Evolutionary conservation across 2,797 vertebrate genomes (phyloP), one percentile per base, ranked within the genome.

Genomic region (Chelidonichthys spinosus): DNA sequence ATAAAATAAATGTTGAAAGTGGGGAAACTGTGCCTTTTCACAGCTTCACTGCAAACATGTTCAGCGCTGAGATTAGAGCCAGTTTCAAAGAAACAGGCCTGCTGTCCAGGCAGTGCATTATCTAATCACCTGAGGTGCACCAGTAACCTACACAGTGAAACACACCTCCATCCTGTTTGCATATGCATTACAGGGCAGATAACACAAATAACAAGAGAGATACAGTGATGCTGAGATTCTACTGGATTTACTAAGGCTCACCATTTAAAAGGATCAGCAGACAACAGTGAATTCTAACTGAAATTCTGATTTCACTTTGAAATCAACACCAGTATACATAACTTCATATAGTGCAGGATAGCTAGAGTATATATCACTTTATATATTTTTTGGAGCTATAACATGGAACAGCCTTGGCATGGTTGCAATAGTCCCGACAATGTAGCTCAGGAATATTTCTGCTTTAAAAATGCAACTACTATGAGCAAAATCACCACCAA

Each of bases 401-500:
- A 8, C 15, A 59, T 9, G 36, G 4, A 63, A 8, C 2, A 32
- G 33, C 8, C 47, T 32, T 14, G 52, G 42, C 54, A 55, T 39
- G 37, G 13, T 18, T 32, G 73, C 43, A 70, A 44, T 5, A 11
- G 13, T 56, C 55, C 42, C 37, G 39, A 69, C 32, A 68, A 69
- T 43, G 3, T 2, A 68, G 25, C 32, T 36, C 35, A 36, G 52
- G 61, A 73, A 61, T 66, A 54, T 72, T 59, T 52, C 53, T 72
- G 69, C 35, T 62, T 66, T 69, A 25, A 74, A 77, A 73, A n/a
- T 76, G 52, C 52, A 64, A 74, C 33, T 33, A 64, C 65, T 62
- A 40, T 72, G 70, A 76, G 36, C 10, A 58, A 79, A 69, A 70
- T 33, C 13, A 67, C 53, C 9, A 63, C 71, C 83, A 75, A 43